Base-by-base conservation (phyloP, 1,140 invertebrate genomes). In the Drosophila melanica region DNA sequence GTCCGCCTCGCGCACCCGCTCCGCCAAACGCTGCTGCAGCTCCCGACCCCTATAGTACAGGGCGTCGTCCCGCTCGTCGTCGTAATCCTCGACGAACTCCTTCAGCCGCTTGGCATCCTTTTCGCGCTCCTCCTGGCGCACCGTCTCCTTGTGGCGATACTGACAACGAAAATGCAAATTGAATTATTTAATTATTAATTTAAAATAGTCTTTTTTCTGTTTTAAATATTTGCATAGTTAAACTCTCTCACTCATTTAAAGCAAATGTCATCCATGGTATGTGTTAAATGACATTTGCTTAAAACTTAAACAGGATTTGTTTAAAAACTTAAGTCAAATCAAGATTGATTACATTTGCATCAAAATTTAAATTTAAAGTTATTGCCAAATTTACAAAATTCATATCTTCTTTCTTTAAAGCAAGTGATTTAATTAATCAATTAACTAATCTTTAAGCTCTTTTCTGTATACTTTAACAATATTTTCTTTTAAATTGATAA, bases 81-180 rank as follows among this genome's bases (percentile, higher is more conserved):
- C 98, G 92, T 99, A 99, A 92, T 99, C 98, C 93, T 99, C 98
- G 9, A 99, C 94, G 92, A 99, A 99, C 93, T 99, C 98, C 92
- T 98, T 98, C 11, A 99, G 93, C 42, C 97, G 94, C 92, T 98
- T 97, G 0, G 98, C 98, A 93, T 99, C 98, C 69, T 95, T 95
- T 90, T 96, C 95, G 65, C 97, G 92, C 90, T 98, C 97, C 77
- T 97, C 95, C 89, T 97, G 96, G 81, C 96, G 96, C 64, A 95
- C 93, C 30, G 96, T 93, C 90, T 98, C 97, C 81, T 97, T 96
- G 77, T 98, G 96, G 47, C 95, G 94, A 92, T 98, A 97, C 89
- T 90, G 50, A 0, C 1, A 35, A 10, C 8, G 33, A 35, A 4
- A 53, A 75, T n/a, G 10, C 16, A 7, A 1, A 5, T 23, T 1